Conservation (phyloP, 2,888 invertebrate genomes). For the Troilus luridus region DNA sequence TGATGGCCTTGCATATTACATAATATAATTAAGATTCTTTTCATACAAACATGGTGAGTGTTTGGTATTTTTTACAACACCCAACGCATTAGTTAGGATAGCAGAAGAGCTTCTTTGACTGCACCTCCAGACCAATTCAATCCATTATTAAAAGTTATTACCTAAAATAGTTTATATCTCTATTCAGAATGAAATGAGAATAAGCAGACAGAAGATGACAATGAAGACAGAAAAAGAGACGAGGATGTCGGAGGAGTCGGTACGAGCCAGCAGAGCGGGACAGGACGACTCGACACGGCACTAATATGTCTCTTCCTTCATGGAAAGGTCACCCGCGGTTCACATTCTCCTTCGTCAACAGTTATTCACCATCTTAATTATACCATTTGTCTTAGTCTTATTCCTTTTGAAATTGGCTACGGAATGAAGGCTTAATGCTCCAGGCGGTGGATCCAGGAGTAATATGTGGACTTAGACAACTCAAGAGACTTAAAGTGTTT, state of each 20-base stretch:
- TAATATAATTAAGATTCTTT: too few relatives aligned
- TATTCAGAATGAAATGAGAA: background rate
- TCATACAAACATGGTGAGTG: too few relatives aligned
- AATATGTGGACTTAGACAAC: background rate
- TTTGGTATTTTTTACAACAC: too few relatives aligned
- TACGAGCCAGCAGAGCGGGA: constrained; percentile 27
- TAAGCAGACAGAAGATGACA: background rate
- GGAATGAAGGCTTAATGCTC: background rate
- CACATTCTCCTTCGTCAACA: constrained; percentile 35
- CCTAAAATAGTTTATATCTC: too few relatives aligned
- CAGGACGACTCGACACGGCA: constrained; percentile 10
- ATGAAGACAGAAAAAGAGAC: background rate
- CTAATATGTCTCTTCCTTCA: constrained; percentile 50
- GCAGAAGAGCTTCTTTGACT: too few relatives aligned
- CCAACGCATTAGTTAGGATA: too few relatives aligned
- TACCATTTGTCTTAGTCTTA: background rate
- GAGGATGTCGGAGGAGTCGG: background rate
- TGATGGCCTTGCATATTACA: too few relatives aligned
- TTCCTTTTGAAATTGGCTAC: background rate
- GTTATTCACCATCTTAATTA: constrained; percentile 40
- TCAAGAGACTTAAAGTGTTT: too few relatives aligned
- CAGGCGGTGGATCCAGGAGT: background rate
- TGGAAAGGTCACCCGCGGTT: constrained; percentile 41
- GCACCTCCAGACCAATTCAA: too few relatives aligned
- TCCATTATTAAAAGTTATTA: background rate